Percentiles rank a stretch among this genome's conserved stretches.
Evolutionary conservation across 2,113 vertebrate genomes (phyloP).

Genomic region (Lontra canadensis): DNA sequence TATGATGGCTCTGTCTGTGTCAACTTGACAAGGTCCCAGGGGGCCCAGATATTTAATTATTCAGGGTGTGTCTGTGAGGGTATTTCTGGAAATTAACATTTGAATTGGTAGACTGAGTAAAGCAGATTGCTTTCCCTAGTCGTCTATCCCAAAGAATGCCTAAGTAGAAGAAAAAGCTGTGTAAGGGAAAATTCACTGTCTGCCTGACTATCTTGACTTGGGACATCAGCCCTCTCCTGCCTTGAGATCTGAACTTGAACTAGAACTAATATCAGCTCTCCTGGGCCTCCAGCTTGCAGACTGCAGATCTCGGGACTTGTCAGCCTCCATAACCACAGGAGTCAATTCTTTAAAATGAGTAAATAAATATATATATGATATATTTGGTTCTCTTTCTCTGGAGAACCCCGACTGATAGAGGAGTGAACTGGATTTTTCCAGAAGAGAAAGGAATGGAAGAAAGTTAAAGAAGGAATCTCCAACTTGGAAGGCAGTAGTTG

Average conservation of each 20-base stretch:
- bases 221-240: background rate
- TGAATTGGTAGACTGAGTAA: background rate
- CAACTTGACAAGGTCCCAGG: background rate
- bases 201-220: background rate
- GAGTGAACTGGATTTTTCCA: background rate
- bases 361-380: background rate
- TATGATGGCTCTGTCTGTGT: background rate
- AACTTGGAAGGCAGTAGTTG: background rate
- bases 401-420: background rate
- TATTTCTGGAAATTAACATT: background rate
- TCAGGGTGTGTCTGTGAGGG: background rate
- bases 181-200: background rate
- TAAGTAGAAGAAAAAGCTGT: background rate
- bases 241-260: background rate
- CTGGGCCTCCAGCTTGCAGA: background rate
- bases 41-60: background rate
- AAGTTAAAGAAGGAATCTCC: background rate
- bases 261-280: background rate
- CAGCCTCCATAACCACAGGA: background rate
- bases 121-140: background rate
- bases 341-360: background rate
- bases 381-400: background rate
- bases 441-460: background rate
- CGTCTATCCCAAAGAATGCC: background rate
- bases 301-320: background rate